These are phyloP conservation scores for Lutjanus erythropterus DNA, from an alignment of 2,113 vertebrate species.

Conservation along the genomic window DNA sequence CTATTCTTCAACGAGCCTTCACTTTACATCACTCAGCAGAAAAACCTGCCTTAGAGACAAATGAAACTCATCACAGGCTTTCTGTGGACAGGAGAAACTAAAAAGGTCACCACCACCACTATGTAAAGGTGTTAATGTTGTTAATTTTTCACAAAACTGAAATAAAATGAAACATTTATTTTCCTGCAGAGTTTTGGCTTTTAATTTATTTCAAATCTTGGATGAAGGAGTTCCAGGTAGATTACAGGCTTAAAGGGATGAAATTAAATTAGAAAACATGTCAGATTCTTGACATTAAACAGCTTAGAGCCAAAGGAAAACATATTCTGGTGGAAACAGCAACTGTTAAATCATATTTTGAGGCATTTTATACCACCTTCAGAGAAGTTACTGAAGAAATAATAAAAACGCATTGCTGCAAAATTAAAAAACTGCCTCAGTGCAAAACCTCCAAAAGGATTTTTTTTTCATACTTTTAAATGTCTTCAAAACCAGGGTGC, in stretches of 20 bases:
- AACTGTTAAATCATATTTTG: neutral
- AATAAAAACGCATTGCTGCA: neutral
- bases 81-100: slow-evolving; percentile 6
- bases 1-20: slow-evolving; percentile 27
- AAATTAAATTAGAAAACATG: slow-evolving; percentile 25
- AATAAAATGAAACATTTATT: slow-evolving; percentile 70
- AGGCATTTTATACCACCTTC: neutral
- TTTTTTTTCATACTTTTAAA: neutral
- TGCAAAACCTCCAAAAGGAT: neutral
- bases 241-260: slow-evolving; percentile 4
- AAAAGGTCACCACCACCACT: slow-evolving; percentile 30
- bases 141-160: slow-evolving; percentile 56
- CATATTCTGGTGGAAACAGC: neutral
- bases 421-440: slow-evolving; percentile 15
- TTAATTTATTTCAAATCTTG: slow-evolving; percentile 32
- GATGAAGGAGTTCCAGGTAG: neutral
- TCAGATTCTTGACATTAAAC: neutral
- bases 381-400: neutral
- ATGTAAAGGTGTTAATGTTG: slow-evolving; percentile 43
- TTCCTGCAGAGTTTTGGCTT: slow-evolving; percentile 47
- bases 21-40: slow-evolving; percentile 27
- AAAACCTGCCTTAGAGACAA: slow-evolving; percentile 54
- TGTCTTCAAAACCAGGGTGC: neutral
- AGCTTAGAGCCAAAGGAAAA: neutral
- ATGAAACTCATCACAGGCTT: slow-evolving; percentile 21